These are phyloP conservation scores for Hermaeophaga mercurialis DNA, from an alignment of 2,888 invertebrate species.

Conservation along the genomic window DNA sequence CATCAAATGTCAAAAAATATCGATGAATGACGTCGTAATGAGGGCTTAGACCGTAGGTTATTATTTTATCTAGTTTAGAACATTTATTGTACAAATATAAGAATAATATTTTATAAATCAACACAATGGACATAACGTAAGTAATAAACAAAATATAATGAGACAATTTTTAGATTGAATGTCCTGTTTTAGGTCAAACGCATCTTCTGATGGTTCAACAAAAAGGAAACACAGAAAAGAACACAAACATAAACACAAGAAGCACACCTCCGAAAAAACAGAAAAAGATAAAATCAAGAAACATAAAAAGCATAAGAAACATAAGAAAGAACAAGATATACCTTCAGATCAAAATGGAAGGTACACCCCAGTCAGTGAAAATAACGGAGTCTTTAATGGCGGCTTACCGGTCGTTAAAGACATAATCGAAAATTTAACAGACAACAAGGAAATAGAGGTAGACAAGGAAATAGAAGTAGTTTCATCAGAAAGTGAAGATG, in stretches of 20 bases:
- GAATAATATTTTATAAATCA: too few species aligned
- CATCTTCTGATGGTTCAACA: conserved; percentile 19
- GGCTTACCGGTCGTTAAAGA: conserved; percentile 60
- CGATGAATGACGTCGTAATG: too few species aligned
- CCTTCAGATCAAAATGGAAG: conserved; percentile 51
- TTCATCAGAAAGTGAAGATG: conserved; percentile 69
- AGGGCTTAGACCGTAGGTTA: too few species aligned
- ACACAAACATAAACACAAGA: conserved; percentile 64
- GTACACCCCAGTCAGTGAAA: conserved; percentile 49
- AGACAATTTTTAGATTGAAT: too few species aligned
- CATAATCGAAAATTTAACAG: conserved; percentile 56
- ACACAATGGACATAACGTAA: background rate
- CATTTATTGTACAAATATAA: too few species aligned
- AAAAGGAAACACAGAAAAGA: conserved; percentile 73
- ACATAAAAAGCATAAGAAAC: conserved; percentile 69
- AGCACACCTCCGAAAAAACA: conserved; percentile 60
- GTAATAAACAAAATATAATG: background rate
- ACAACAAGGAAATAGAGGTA: background rate
- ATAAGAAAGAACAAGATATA: conserved; percentile 60
- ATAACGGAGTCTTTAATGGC: conserved; percentile 38
- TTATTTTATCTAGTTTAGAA: too few species aligned
- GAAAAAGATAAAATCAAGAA: conserved; percentile 64
- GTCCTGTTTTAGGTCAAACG: conserved; percentile 25
- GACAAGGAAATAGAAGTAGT: conserved; percentile 60
- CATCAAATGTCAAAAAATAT: too few species aligned